Evolutionary conservation across 2,888 invertebrate species (phyloP).

Genomic region (Eurytoma californica): DNA sequence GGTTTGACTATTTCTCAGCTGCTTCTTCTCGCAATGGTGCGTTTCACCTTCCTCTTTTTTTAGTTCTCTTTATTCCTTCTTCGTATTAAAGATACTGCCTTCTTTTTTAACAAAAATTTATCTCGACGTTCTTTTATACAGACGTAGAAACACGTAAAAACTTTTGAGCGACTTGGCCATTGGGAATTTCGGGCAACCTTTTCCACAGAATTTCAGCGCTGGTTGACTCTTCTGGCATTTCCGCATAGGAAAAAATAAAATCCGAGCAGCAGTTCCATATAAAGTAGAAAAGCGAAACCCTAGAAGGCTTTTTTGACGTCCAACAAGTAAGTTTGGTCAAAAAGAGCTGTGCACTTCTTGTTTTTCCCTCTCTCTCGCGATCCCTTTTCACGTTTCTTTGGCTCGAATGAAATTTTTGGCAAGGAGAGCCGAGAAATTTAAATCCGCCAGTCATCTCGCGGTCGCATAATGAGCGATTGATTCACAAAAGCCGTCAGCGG

Average conservation of each 20-base stretch:
- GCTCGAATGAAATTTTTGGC: constrained; percentile 29
- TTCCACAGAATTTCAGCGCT: constrained; percentile 23
- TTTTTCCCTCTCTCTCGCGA: neutral
- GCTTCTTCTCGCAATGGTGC: constrained; percentile 44
- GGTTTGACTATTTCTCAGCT: constrained; percentile 62
- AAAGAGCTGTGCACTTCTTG: neutral
- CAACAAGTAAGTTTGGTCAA: neutral
- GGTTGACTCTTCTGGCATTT: constrained; percentile 20
- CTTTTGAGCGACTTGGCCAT: constrained; percentile 2
- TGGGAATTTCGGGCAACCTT: constrained; percentile 22
- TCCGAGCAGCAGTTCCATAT: constrained; percentile 5
- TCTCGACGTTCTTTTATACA: constrained; percentile 15
- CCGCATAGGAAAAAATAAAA: constrained; percentile 36
- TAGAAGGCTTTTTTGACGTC: constrained; percentile 43
- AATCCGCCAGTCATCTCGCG: constrained; percentile 8
- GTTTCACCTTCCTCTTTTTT: neutral
- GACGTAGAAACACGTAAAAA: neutral
- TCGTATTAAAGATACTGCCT: neutral
- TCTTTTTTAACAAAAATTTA: constrained; percentile 33
- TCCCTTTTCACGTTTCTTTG: neutral
- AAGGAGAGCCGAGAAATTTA: constrained; percentile 12
- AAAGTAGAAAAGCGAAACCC: constrained; percentile 42
- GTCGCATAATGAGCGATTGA: constrained; percentile 30
- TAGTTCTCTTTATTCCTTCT: constrained; percentile 1
- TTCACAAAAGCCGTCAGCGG: constrained; percentile 41